Percentiles rank a stretch among this genome's conserved stretches.
These are phyloP conservation scores for Triplophysa bombifrons DNA, from an alignment of 2,797 vertebrate species.

Conservation along the genomic window DNA sequence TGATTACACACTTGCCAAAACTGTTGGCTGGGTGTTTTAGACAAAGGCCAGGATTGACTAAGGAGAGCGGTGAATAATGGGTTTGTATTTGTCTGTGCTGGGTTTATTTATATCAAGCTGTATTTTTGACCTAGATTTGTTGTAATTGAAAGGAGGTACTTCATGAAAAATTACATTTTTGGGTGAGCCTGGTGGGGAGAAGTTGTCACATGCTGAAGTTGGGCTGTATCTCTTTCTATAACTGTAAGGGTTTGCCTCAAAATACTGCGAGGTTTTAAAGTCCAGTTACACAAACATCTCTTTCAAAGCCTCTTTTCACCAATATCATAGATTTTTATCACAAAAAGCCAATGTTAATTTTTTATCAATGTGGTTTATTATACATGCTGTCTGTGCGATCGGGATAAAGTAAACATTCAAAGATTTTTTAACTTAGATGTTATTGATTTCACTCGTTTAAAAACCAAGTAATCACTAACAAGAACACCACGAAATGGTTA, in stretches of 20 bases:
- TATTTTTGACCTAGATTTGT: constrained; percentile 48
- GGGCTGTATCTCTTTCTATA: not conserved
- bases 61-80: constrained; percentile 50
- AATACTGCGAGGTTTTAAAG: too few relatives aligned
- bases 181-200: not conserved
- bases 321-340: too few relatives aligned
- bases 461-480: too few relatives aligned
- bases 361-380: too few relatives aligned
- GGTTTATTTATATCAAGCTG: constrained; percentile 42
- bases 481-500: too few relatives aligned
- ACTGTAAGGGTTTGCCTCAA: not conserved
- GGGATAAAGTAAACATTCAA: too few relatives aligned
- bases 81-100: constrained; percentile 47
- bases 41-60: constrained; percentile 36
- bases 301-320: too few relatives aligned
- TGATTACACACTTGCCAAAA: constrained; percentile 50
- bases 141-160: constrained; percentile 21
- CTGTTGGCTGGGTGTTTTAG: constrained; percentile 34
- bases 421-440: too few relatives aligned
- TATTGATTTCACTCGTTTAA: too few relatives aligned
- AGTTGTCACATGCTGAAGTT: not conserved
- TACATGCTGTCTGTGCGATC: too few relatives aligned
- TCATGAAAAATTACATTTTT: constrained; percentile 19
- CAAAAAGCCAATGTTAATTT: too few relatives aligned
- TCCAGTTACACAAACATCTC: too few relatives aligned